phyloP scores from a whole-genome alignment of 2,888 invertebrate species.

The Pseudoips prasinana region DNA sequence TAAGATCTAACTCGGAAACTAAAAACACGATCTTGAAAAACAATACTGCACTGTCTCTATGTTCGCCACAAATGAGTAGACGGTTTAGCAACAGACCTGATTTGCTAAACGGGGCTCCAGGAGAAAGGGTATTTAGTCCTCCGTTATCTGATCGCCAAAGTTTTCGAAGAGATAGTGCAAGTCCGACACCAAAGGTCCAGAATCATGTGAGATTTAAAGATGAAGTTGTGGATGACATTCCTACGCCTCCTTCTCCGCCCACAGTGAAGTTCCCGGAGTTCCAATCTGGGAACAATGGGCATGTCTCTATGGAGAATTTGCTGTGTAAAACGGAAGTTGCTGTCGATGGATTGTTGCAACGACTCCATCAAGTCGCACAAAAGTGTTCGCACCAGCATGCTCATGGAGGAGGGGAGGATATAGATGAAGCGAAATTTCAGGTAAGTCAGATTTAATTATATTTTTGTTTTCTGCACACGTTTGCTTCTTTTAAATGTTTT shows the following conservation, averaged over 20 bases:
- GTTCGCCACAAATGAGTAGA: constrained; percentile 81
- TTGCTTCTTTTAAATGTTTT: background rate
- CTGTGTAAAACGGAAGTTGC: constrained; percentile 87
- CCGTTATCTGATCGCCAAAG: constrained; percentile 59
- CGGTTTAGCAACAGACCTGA: constrained; percentile 73
- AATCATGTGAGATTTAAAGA: constrained; percentile 77
- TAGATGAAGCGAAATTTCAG: constrained; percentile 90
- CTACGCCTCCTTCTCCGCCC: constrained; percentile 74
- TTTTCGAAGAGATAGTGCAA: constrained; percentile 54
- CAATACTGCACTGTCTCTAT: constrained; percentile 69
- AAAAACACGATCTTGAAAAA: constrained; percentile 74
- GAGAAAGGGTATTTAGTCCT: constrained; percentile 65
- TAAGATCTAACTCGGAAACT: constrained; percentile 73
- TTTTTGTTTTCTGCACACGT: no score
- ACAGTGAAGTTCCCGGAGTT: constrained; percentile 65
- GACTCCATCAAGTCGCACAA: constrained; percentile 86
- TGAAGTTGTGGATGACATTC: constrained; percentile 68
- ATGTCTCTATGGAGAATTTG: constrained; percentile 82
- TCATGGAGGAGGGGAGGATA: constrained; percentile 88
- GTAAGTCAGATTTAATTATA: constrained; percentile 70
- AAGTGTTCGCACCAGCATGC: constrained; percentile 88
- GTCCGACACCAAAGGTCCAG: constrained; percentile 61
- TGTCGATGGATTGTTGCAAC: constrained; percentile 84
- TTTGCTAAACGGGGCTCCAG: constrained; percentile 67
- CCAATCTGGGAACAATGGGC: constrained; percentile 76